Evolutionary conservation across 2,797 vertebrate genomes (phyloP).

Genomic region (Carduelis carduelis): DNA sequence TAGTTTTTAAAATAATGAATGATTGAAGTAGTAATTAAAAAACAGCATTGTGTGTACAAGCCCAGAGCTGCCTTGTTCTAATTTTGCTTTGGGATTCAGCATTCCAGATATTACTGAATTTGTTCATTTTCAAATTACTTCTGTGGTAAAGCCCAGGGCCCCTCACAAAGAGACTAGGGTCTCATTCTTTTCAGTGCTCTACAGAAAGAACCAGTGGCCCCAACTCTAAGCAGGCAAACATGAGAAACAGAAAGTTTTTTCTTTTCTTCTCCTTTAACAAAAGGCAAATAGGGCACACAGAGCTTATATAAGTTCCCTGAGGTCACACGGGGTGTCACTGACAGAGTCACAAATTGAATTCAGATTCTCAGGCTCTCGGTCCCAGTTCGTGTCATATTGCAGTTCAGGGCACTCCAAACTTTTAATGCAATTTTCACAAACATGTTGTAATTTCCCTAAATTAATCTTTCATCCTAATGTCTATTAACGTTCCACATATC

Average conservation of each 20-base stretch:
- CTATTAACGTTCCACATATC: not conserved
- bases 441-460: not conserved
- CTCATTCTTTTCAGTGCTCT: not conserved
- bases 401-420: not conserved
- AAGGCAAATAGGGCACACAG: constrained; percentile 5
- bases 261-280: constrained; percentile 22
- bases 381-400: not conserved
- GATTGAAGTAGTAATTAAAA: constrained; percentile 46
- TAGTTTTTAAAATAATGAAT: constrained; percentile 1
- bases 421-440: not conserved
- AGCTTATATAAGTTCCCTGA: constrained; percentile 21
- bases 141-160: not conserved
- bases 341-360: constrained; percentile 31
- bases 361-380: not conserved
- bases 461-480: not conserved
- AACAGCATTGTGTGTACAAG: not conserved
- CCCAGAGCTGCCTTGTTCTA: constrained; percentile 28
- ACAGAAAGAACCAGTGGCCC: not conserved
- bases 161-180: not conserved
- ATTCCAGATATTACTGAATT: constrained; percentile 17
- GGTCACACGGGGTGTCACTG: constrained; percentile 28
- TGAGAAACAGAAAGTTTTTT: constrained; percentile 36
- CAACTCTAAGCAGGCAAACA: constrained; percentile 14
- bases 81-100: constrained; percentile 23
- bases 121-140: not conserved